Evolutionary conservation across 2,888 invertebrate genomes (phyloP).

Genomic region (Melinopterus prodromus): DNA sequence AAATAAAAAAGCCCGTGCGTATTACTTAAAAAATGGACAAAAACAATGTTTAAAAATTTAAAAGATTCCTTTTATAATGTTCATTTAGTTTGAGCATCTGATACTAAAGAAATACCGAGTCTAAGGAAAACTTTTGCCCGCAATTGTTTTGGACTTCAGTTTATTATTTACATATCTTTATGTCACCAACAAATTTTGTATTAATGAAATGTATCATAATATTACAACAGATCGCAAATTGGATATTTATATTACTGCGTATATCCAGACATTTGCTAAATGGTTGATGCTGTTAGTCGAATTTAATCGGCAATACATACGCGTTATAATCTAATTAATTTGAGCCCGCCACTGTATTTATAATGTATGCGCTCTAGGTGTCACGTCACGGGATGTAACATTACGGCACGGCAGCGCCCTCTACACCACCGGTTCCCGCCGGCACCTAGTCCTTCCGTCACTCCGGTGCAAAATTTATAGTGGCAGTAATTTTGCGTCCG

Average conservation of each 20-base stretch:
- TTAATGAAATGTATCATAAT: background rate
- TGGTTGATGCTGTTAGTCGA: background rate
- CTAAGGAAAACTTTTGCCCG: too few species aligned
- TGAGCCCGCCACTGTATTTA: slow-evolving; percentile 21
- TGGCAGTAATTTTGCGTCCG: slow-evolving; percentile 23
- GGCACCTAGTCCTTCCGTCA: slow-evolving; percentile 7
- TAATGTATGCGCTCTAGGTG: slow-evolving; percentile 22
- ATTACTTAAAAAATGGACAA: too few species aligned
- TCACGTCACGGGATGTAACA: slow-evolving; percentile 16
- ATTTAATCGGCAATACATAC: slow-evolving; percentile 17
- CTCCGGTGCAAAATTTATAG: slow-evolving; percentile 15
- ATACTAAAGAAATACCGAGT: too few species aligned
- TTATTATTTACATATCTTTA: too few species aligned
- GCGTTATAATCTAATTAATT: slow-evolving; percentile 23
- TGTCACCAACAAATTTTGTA: background rate
- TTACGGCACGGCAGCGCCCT: background rate
- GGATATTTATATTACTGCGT: background rate
- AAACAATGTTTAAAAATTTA: too few species aligned
- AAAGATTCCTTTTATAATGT: too few species aligned
- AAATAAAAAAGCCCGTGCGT: too few species aligned
- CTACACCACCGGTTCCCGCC: slow-evolving; percentile 16
- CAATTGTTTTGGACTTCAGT: too few species aligned
- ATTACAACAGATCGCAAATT: background rate
- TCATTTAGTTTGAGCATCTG: too few species aligned
- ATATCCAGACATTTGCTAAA: slow-evolving; percentile 4